Evolutionary conservation across 1,140 invertebrate genomes (phyloP), one percentile per base, ranked within the genome.

Genomic region (Ips nitidus): DNA sequence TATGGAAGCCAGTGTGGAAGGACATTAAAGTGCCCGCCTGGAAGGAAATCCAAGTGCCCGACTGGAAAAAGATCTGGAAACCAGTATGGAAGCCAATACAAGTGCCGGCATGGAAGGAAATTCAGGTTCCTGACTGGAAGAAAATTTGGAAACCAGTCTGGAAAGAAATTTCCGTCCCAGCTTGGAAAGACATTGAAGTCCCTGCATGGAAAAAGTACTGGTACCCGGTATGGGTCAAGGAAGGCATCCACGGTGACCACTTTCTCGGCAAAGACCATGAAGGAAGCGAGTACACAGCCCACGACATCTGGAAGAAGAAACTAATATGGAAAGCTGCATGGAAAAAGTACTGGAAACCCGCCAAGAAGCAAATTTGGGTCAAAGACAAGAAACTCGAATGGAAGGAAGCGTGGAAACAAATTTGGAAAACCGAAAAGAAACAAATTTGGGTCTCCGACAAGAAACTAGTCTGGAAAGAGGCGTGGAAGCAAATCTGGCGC

Each of bases 251-350:
- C 1, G 89, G 89, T 37, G 87, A 90, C 64, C 89, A 90, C 72
- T 86, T 85, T 73, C 79, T 89, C 50, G 90, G 90, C 41, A 91
- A 90, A 76, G 89, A 91, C 77, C 83, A 87, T n/a, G 86, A 91
- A 64, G 90, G 90, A 3, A 74, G 70, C 53, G 81, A 90, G 79
- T 91, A 91, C 76, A 90, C 88, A 40, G 89, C 89, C 60, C 89
- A 91, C 76, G 89, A 89, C 77, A 81, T 92, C 4, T 91, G 88
- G 86, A 89, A 89, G 72, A 91, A 92, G 78, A 92, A 92, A 73
- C 82, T 92, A 70, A 83, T 82, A 37, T 91, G 89, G 90, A 89
- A 90, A 78, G 84, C 86, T 41, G 88, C 91, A 73, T 90, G 87
- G 87, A 86, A 91, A 71, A 88, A 90, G 75, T 83, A 89, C 40